Evolutionary conservation across 2,113 vertebrate genomes (phyloP).

Genomic region (Eclectus roratus): DNA sequence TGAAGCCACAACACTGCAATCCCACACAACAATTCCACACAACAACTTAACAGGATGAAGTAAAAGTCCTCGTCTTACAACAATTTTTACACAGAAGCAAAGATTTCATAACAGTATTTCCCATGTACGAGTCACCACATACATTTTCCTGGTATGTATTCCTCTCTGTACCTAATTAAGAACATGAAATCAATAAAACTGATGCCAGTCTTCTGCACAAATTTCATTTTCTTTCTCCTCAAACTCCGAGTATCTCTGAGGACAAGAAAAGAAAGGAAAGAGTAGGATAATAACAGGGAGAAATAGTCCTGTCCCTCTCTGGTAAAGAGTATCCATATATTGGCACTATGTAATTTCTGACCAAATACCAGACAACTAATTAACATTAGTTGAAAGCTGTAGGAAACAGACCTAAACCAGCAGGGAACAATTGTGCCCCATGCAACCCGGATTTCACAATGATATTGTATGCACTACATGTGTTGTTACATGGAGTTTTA

Average conservation of each 20-base stretch:
- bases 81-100: neutral
- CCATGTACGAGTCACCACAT: neutral
- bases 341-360: neutral
- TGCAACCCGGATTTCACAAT: neutral
- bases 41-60: neutral
- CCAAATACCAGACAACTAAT: neutral
- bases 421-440: neutral
- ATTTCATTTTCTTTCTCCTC: neutral
- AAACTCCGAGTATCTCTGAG: neutral
- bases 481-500: neutral
- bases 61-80: neutral
- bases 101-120: neutral
- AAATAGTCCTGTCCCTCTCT: neutral
- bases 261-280: neutral
- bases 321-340: neutral
- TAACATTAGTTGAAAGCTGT: neutral
- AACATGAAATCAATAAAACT: neutral
- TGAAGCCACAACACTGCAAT: neutral
- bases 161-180: neutral
- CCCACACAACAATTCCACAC: neutral
- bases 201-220: neutral
- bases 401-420: neutral
- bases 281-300: neutral
- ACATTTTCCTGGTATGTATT: neutral
- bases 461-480: fast-evolving